These are phyloP conservation scores for Grallaria varia DNA, from an alignment of 2,113 vertebrate species.

Conservation along the genomic window DNA sequence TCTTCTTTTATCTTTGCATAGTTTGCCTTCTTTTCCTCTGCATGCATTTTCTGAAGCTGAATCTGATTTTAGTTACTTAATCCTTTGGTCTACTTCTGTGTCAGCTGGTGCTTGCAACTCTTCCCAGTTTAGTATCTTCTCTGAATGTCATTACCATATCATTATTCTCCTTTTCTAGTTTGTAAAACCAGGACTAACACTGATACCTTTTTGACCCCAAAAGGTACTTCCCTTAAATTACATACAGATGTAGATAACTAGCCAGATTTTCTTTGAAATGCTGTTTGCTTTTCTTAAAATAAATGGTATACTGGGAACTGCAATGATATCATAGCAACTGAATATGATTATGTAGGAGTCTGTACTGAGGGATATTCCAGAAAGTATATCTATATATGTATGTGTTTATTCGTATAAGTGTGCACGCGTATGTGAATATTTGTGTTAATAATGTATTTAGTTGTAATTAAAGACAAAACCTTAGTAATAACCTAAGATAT, in stretches of 20 bases:
- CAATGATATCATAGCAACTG: conserved; percentile 66
- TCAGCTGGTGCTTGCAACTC: conserved; percentile 22
- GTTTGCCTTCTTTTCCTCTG: background rate
- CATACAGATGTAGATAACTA: background rate
- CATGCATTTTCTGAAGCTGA: background rate
- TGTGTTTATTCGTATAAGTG: background rate
- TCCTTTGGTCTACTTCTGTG: conserved; percentile 7
- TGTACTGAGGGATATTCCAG: conserved; percentile 47
- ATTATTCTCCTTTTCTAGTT: background rate
- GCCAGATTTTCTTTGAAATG: background rate
- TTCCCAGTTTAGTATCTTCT: conserved; percentile 21
- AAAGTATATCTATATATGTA: background rate
- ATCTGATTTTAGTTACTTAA: background rate
- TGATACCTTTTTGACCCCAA: background rate
- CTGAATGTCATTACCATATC: conserved; percentile 19
- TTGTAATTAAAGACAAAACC: background rate
- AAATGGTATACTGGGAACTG: conserved; percentile 11
- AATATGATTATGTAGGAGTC: conserved; percentile 48
- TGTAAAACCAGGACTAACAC: background rate
- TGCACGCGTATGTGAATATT: background rate
- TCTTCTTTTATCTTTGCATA: background rate
- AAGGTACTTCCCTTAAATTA: background rate
- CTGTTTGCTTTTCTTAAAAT: conserved; percentile 32
- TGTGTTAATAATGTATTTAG: background rate
- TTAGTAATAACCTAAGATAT: background rate